phyloP scores from a whole-genome alignment of 2,888 invertebrate species.

The Pandemis corylana region DNA sequence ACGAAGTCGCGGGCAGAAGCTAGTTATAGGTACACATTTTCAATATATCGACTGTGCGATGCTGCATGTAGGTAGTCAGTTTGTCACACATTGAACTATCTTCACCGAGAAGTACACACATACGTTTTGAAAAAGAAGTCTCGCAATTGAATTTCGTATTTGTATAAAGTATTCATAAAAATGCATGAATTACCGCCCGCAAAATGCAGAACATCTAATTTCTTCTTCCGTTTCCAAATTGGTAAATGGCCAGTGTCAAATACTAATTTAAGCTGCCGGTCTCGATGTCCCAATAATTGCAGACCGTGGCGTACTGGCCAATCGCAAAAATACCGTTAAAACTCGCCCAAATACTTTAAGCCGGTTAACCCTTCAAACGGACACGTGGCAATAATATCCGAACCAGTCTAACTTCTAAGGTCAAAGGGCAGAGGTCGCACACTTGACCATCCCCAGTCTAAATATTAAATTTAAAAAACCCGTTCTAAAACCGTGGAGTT shows the following conservation, averaged over 20 bases:
- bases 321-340: constrained; percentile 29
- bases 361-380: constrained; percentile 41
- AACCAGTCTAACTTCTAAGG: constrained; percentile 41
- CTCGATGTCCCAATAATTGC: neutral
- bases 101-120: too few relatives aligned
- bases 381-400: constrained; percentile 46
- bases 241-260: neutral
- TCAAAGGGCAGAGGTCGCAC: constrained; percentile 36
- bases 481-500: constrained; percentile 17
- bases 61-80: too few relatives aligned
- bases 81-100: too few relatives aligned
- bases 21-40: too few relatives aligned
- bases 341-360: constrained; percentile 33
- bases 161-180: too few relatives aligned
- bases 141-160: too few relatives aligned
- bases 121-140: too few relatives aligned
- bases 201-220: neutral
- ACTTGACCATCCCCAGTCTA: constrained; percentile 38
- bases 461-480: constrained; percentile 25
- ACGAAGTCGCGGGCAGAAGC: too few relatives aligned
- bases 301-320: neutral
- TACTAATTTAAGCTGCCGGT: neutral
- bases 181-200: too few relatives aligned
- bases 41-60: too few relatives aligned
- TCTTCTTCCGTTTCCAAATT: too few relatives aligned